Evolutionary conservation across 30 jellyfish, hydroid and myxozoan species (phyloP), one percentile per base, ranked within the genome.

Genomic region (Hydra vulgaris): DNA sequence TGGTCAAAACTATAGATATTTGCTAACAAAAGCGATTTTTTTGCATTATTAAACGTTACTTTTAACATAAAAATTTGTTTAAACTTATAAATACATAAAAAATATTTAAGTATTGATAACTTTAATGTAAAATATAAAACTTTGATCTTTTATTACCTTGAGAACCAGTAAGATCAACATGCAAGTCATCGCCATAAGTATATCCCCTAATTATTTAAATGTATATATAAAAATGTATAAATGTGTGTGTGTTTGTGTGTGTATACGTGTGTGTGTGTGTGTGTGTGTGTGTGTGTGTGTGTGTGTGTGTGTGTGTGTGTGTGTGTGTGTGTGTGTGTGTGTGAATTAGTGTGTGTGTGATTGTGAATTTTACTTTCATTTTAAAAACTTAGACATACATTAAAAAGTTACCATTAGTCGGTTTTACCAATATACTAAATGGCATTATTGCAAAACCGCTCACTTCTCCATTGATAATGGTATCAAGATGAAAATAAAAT

Each of bases 1-100:
- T 68, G 26, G 75, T 68, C 75, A 23, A 68, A 68, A 68, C 75
- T 68, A 16, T 3, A 68, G 16, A 68, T 23, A 68, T 68, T 68
- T n/a, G 16, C 75, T 68, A 40, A 40, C 8, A 40, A 40, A 12
- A 40, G 12, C 5, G 12, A 40, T 3, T 3, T 40, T 3, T 40
- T 40, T 40, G 12, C 12, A 40, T 40, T 40, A 40, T 3, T 40
- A 40, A 40, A 12, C 61, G n/a, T n/a, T n/a, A n/a, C n/a, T n/a
- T n/a, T n/a, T n/a, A 40, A 40, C 61, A 5, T 5, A 3, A 40
- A 40, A 3, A 3, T 40, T 40, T 40, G 61, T 40, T 40, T 12
- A 12, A 40, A 40, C 61, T 40, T 40, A 40, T 40, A 40, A 40
- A 40, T 3, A 40, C 61, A 3, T 3, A 40, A 40, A 40, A 5